phyloP scores from a whole-genome alignment of 2,797 vertebrate species.

The Enteromius paludinosus region DNA sequence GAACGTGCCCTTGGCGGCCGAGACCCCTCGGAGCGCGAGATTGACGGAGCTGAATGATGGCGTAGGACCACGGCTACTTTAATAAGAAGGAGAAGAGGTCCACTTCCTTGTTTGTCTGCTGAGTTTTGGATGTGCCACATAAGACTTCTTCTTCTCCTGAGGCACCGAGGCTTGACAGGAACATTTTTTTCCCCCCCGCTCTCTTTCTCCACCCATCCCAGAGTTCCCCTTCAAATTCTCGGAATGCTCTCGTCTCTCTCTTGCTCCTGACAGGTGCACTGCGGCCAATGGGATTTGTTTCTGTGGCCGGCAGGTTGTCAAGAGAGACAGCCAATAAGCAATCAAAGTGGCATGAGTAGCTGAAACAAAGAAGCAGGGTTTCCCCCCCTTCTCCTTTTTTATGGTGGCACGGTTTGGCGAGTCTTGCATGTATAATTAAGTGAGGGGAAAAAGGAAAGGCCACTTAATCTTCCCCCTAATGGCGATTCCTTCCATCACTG shows the following conservation, averaged over 20 bases:
- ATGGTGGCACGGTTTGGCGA: constrained; percentile 79
- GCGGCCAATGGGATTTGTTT: constrained; percentile 92
- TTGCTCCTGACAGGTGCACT: constrained; percentile 83
- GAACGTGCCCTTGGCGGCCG: constrained; percentile 27
- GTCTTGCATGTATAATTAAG: constrained; percentile 95
- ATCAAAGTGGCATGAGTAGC: constrained; percentile 86
- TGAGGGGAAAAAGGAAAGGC: constrained; percentile 82
- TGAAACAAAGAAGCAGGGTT: constrained; percentile 81
- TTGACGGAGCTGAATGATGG: constrained; percentile 53
- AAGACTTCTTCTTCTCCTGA: constrained; percentile 88
- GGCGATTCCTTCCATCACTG: constrained; percentile 87
- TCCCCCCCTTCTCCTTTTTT: constrained; percentile 10
- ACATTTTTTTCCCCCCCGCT: constrained; percentile 85
- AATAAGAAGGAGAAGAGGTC: constrained; percentile 53
- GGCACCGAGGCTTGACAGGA: constrained; percentile 94
- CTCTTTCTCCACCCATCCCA: constrained; percentile 38
- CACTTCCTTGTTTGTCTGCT: constrained; percentile 92
- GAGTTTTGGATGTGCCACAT: constrained; percentile 92
- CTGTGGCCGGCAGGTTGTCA: constrained; percentile 90
- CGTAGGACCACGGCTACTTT: constrained; percentile 32
- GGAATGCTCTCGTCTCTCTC: constrained; percentile 64
- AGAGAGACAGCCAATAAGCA: constrained; percentile 95
- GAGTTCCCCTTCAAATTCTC: constrained; percentile 55
- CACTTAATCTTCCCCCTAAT: constrained; percentile 95
- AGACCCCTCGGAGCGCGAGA: constrained; percentile 35